phyloP scores from a whole-genome alignment of 2,113 vertebrate species.

The Ciconia boyciana region DNA sequence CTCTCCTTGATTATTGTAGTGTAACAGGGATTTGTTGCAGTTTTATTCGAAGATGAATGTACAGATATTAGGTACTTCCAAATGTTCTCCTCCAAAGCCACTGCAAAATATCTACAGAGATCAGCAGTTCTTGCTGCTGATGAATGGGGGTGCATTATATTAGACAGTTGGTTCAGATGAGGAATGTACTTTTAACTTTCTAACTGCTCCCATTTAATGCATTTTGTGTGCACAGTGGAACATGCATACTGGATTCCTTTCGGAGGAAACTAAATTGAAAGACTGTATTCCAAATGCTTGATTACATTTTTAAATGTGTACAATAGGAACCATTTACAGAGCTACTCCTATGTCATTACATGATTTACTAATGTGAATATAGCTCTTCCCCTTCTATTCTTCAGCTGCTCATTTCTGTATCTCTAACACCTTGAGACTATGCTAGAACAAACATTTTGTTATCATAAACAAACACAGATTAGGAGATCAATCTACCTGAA shows the following conservation, averaged over 20 bases:
- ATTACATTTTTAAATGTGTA: background rate
- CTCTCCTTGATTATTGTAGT: background rate
- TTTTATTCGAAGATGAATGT: background rate
- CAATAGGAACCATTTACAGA: background rate
- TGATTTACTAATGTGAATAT: background rate
- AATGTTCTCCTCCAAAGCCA: background rate
- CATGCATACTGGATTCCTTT: background rate
- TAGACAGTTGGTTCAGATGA: background rate
- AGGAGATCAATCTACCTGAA: background rate
- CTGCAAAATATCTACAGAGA: background rate
- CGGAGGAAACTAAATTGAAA: background rate
- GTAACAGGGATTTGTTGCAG: background rate
- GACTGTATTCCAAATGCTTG: background rate
- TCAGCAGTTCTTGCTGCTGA: background rate
- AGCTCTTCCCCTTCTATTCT: background rate
- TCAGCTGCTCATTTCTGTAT: background rate
- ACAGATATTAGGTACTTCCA: background rate
- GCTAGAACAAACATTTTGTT: background rate
- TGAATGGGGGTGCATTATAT: background rate
- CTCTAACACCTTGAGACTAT: background rate
- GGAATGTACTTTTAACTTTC: background rate
- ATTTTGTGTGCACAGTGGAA: background rate
- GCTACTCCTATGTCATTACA: background rate
- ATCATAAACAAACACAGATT: background rate
- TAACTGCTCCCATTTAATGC: background rate